These are phyloP conservation scores for Latrodectus elegans DNA, from an alignment of 2,888 invertebrate species.

Conservation along the genomic window DNA sequence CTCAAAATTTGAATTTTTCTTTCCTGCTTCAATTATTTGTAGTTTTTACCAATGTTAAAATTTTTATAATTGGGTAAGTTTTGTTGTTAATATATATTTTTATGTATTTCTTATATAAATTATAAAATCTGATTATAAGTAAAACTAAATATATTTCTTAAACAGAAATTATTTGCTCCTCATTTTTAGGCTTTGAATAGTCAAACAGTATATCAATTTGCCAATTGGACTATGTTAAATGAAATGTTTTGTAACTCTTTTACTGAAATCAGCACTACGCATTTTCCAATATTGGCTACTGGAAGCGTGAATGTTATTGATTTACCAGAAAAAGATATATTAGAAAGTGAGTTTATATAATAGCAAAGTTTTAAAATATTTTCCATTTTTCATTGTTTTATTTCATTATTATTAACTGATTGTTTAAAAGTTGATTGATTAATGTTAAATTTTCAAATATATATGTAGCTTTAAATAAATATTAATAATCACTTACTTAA, in stretches of 20 bases:
- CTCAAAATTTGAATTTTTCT: no score
- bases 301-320: conserved; percentile 26
- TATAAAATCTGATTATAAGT: no score
- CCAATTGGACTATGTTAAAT: conserved; percentile 39
- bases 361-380: not conserved
- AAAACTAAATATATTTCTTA: no score
- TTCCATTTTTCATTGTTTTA: not conserved
- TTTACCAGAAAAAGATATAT: conserved; percentile 23
- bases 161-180: not conserved
- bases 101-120: not conserved
- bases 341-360: conserved; percentile 24
- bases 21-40: not conserved
- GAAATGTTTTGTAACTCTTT: conserved; percentile 42
- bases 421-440: no score
- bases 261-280: conserved; percentile 2
- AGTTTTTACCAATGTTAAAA: not conserved
- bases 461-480: no score
- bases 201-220: conserved; percentile 28
- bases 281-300: conserved; percentile 4
- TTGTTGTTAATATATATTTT: no score
- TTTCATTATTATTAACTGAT: not conserved
- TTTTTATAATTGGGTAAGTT: no score
- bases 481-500: no score
- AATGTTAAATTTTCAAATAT: no score
- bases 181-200: conserved; percentile 26